Evolutionary conservation across 1,140 invertebrate species (phyloP).

Genomic region (Temnothorax longispinosus): DNA sequence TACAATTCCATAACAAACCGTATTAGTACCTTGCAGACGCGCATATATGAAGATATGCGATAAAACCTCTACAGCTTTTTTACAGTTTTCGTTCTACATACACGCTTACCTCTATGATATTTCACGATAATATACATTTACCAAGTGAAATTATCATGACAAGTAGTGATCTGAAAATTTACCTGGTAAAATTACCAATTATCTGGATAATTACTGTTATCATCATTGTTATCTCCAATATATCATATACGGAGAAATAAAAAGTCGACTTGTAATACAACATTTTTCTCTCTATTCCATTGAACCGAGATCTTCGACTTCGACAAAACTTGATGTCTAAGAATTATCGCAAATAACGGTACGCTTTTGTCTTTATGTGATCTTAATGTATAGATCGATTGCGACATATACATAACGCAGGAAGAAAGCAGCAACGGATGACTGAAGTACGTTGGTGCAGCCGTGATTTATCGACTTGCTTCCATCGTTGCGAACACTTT

Average conservation of each 20-base stretch:
- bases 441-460: constrained; percentile 38
- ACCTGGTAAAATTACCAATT: background rate
- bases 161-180: background rate
- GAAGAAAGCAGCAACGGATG: constrained; percentile 51
- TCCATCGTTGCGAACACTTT: constrained; percentile 39
- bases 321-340: background rate
- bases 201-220: background rate
- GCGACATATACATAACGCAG: constrained; percentile 1
- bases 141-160: background rate
- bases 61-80: background rate
- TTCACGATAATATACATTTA: background rate
- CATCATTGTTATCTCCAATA: background rate
- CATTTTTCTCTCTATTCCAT: background rate
- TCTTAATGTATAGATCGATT: background rate
- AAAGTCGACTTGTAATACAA: background rate
- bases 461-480: constrained; percentile 51
- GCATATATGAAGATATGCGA: background rate
- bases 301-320: background rate
- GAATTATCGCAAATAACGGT: background rate
- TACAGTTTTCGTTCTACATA: background rate
- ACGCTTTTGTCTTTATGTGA: background rate
- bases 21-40: background rate
- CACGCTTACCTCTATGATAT: background rate
- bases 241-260: background rate
- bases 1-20: background rate